phyloP scores from a whole-genome alignment of 2,797 vertebrate genomes.

The Enteromius anoplus region DNA sequence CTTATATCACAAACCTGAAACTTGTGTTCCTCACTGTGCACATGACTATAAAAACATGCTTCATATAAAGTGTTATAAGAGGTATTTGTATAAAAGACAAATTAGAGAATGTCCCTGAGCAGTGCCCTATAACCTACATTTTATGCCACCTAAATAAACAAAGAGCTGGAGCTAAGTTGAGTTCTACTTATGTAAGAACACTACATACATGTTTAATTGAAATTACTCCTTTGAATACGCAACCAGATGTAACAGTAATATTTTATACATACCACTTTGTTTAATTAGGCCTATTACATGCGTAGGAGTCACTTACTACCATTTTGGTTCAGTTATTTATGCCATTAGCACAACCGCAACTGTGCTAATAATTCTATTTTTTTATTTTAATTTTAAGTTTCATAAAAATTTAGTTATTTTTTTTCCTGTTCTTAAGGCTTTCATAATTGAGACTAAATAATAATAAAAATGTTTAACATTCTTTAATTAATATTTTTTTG shows the following conservation, averaged over 20 bases:
- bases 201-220: background rate
- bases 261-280: background rate
- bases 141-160: background rate
- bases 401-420: too few species aligned
- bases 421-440: too few species aligned
- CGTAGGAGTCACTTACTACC: background rate
- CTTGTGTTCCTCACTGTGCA: too few species aligned
- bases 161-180: background rate
- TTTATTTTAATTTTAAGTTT: too few species aligned
- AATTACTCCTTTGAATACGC: background rate
- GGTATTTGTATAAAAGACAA: background rate
- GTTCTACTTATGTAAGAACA: background rate
- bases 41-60: too few species aligned
- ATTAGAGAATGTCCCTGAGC: background rate
- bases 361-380: background rate
- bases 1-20: background rate
- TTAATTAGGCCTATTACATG: background rate
- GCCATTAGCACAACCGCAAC: fast-evolving
- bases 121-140: background rate
- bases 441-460: too few species aligned
- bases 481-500: too few species aligned
- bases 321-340: background rate
- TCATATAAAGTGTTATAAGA: background rate
- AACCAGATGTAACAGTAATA: background rate
- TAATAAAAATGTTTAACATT: too few species aligned